These are phyloP conservation scores for Notothenia coriiceps DNA, from an alignment of 2,113 vertebrate genomes.

Conservation along the genomic window DNA sequence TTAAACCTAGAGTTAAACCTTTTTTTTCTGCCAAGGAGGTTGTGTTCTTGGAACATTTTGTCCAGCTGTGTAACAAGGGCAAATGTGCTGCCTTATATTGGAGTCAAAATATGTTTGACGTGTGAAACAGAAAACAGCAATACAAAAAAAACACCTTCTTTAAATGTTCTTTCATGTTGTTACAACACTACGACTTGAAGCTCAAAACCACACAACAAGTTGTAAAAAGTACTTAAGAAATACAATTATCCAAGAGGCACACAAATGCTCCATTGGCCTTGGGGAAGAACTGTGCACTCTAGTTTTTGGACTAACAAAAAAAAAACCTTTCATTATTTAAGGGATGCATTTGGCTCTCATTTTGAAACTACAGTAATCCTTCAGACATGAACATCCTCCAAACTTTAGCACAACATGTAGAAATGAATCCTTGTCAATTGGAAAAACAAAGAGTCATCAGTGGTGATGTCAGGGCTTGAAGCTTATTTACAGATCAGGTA, in stretches of 20 bases:
- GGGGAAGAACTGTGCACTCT: too few relatives aligned
- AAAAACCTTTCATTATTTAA: not conserved
- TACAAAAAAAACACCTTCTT: too few relatives aligned
- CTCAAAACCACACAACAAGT: too few relatives aligned
- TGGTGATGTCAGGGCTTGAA: not conserved
- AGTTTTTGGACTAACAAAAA: not conserved
- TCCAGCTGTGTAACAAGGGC: too few relatives aligned
- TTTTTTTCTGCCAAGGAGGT: too few relatives aligned
- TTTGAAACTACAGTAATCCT: not conserved
- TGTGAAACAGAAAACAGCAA: not conserved
- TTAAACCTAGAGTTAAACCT: not conserved
- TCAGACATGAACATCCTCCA: not conserved
- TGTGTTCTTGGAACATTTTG: not conserved
- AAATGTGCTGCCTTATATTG: too few relatives aligned
- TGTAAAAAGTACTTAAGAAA: too few relatives aligned
- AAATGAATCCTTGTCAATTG: not conserved
- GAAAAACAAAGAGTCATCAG: not conserved
- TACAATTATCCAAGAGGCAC: too few relatives aligned
- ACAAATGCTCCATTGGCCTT: too few relatives aligned
- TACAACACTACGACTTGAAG: too few relatives aligned
- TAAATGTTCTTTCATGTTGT: too few relatives aligned
- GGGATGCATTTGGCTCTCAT: not conserved
- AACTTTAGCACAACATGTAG: not conserved
- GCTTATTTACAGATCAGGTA: constrained; percentile 37
- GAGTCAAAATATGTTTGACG: too few relatives aligned